phyloP scores from a whole-genome alignment of 2,797 vertebrate genomes.

The Cynodonichthys magdalenae region DNA sequence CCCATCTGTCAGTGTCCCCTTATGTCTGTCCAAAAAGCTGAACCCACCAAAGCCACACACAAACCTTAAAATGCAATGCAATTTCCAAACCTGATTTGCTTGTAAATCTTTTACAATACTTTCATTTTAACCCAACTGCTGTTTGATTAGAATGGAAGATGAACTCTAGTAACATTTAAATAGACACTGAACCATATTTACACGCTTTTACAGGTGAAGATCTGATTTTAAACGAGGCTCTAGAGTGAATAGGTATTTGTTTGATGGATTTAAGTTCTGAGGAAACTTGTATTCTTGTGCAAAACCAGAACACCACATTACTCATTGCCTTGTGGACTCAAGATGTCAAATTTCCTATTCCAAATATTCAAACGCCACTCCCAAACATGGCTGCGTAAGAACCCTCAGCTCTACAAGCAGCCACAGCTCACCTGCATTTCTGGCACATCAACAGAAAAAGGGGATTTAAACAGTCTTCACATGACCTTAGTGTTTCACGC shows the following conservation, averaged over 20 bases:
- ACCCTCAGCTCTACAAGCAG: constrained; percentile 32
- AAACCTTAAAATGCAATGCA: constrained; percentile 19
- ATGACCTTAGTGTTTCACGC: constrained; percentile 48
- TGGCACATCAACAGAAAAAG: constrained; percentile 38
- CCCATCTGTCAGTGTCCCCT: constrained; percentile 64
- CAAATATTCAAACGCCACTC: constrained; percentile 48
- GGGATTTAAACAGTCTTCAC: constrained; percentile 38
- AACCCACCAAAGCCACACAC: constrained; percentile 45
- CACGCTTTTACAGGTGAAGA: constrained; percentile 42
- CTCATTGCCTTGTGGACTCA: constrained; percentile 26
- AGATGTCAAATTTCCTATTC: constrained; percentile 40
- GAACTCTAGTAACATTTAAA: constrained; percentile 53
- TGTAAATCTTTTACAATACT: background rate
- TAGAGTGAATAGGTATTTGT: constrained; percentile 18
- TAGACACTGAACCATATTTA: constrained; percentile 27
- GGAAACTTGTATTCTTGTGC: constrained; percentile 28
- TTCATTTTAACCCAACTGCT: constrained; percentile 13
- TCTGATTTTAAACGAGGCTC: constrained; percentile 19
- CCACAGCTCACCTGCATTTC: constrained; percentile 57
- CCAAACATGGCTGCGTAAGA: constrained; percentile 41
- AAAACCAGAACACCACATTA: constrained; percentile 32
- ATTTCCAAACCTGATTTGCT: constrained; percentile 11
- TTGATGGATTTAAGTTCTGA: constrained; percentile 47
- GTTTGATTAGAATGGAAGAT: constrained; percentile 46
- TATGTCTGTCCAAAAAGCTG: constrained; percentile 59